Percentiles rank a stretch among this genome's conserved stretches.
Evolutionary conservation across 2,797 vertebrate species (phyloP).

Genomic region (Discoglossus pictus): DNA sequence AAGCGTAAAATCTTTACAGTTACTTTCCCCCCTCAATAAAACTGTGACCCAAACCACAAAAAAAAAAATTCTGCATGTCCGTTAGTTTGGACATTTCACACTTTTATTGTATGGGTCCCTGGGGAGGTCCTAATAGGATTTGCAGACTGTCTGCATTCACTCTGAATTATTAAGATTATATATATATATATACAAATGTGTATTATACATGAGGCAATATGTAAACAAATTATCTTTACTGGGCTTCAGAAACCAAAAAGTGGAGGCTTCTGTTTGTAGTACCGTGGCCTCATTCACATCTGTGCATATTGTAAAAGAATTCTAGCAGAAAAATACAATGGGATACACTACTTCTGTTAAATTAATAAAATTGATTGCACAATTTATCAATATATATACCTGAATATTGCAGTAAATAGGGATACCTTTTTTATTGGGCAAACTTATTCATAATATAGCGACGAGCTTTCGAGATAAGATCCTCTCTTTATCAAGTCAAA

Average conservation of each 20-base stretch:
- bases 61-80: slow-evolving; percentile 6
- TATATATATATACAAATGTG: slow-evolving; percentile 2
- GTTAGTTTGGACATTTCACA: slow-evolving; percentile 13
- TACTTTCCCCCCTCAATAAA: slow-evolving; percentile 12
- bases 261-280: too few relatives aligned
- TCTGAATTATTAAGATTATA: neutral
- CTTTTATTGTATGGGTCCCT: slow-evolving; percentile 10
- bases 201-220: neutral
- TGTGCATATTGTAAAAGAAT: too few relatives aligned
- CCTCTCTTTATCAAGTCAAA: too few relatives aligned
- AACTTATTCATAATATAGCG: too few relatives aligned
- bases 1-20: slow-evolving; percentile 27
- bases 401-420: too few relatives aligned
- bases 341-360: too few relatives aligned
- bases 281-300: too few relatives aligned
- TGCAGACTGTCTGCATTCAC: slow-evolving; percentile 11
- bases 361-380: too few relatives aligned
- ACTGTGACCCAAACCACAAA: neutral
- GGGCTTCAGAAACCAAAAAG: neutral
- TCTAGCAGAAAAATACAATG: too few relatives aligned
- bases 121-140: slow-evolving; percentile 9
- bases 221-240: slow-evolving; percentile 3
- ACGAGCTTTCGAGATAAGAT: too few relatives aligned
- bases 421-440: too few relatives aligned
- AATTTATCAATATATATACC: too few relatives aligned